These are phyloP conservation scores for Bradypodion ventrale DNA, from an alignment of 2,797 vertebrate species.

Conservation along the genomic window DNA sequence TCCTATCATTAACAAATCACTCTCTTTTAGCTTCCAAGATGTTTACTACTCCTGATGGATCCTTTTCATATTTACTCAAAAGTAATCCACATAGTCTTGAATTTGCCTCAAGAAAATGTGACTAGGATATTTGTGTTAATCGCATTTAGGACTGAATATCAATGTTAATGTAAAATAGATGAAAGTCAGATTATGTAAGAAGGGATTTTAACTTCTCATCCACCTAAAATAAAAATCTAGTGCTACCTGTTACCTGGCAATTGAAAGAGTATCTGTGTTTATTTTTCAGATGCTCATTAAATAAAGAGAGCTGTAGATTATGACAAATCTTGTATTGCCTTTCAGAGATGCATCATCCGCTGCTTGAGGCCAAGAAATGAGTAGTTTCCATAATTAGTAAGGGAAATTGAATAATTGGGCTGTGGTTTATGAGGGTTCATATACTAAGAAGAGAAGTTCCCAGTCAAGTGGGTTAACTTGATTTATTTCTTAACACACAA, in stretches of 20 bases:
- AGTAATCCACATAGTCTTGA: background rate
- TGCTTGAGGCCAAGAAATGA: slow-evolving; percentile 71
- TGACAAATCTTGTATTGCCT: slow-evolving; percentile 64
- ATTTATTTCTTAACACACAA: slow-evolving; percentile 64
- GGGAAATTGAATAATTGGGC: slow-evolving; percentile 74
- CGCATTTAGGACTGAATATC: background rate
- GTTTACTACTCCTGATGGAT: background rate
- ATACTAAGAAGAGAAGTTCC: slow-evolving; percentile 61
- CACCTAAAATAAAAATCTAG: slow-evolving; percentile 41
- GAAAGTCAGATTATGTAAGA: slow-evolving; percentile 15
- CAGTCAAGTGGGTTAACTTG: slow-evolving; percentile 65
- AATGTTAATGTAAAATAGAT: background rate
- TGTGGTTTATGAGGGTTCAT: slow-evolving; percentile 60
- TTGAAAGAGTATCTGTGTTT: slow-evolving; percentile 66
- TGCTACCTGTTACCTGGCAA: slow-evolving; percentile 51
- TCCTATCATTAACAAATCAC: background rate
- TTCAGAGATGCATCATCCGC: slow-evolving; percentile 69
- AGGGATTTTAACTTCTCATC: background rate
- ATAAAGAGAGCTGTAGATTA: slow-evolving; percentile 61
- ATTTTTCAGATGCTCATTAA: slow-evolving; percentile 63
- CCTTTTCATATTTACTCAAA: background rate
- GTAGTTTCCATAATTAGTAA: slow-evolving; percentile 73
- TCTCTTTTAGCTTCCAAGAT: background rate
- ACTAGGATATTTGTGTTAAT: background rate
- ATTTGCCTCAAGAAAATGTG: background rate